Evolutionary conservation across 2,888 invertebrate genomes (phyloP).

Genomic region (Microctonus brassicae): DNA sequence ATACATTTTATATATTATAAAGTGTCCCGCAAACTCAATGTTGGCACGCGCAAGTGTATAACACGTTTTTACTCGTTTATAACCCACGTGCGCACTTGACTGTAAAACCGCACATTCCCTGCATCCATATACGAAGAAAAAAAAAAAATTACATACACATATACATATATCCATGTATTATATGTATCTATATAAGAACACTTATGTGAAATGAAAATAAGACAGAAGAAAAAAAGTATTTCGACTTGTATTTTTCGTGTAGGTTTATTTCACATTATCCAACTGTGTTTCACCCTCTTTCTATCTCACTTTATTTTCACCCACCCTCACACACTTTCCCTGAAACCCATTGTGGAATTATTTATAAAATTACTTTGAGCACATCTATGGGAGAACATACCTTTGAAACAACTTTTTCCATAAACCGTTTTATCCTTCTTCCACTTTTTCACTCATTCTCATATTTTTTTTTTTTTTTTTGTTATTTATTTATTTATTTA

Average conservation of each 20-base stretch:
- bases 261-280: too few relatives aligned
- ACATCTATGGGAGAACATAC: slow-evolving; percentile 28
- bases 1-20: too few relatives aligned
- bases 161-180: slow-evolving; percentile 15
- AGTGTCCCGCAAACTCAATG: background rate
- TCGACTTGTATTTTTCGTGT: too few relatives aligned
- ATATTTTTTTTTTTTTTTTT: slow-evolving; percentile 5
- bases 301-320: background rate
- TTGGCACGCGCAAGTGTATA: slow-evolving; percentile 3
- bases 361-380: slow-evolving; percentile 37
- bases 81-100: slow-evolving; percentile 7
- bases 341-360: slow-evolving; percentile 26
- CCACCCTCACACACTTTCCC: background rate
- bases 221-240: background rate
- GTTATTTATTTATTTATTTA: background rate
- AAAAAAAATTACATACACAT: background rate
- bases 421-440: slow-evolving; percentile 26
- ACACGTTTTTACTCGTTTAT: slow-evolving; percentile 17
- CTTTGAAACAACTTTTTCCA: slow-evolving; percentile 32
- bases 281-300: background rate
- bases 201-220: slow-evolving; percentile 21
- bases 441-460: slow-evolving; percentile 7
- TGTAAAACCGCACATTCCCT: background rate
- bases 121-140: background rate
- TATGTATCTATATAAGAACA: background rate